Evolutionary conservation across 1,140 invertebrate species (phyloP), one percentile per base, ranked within the genome.

Genomic region (Drosophila tani): DNA sequence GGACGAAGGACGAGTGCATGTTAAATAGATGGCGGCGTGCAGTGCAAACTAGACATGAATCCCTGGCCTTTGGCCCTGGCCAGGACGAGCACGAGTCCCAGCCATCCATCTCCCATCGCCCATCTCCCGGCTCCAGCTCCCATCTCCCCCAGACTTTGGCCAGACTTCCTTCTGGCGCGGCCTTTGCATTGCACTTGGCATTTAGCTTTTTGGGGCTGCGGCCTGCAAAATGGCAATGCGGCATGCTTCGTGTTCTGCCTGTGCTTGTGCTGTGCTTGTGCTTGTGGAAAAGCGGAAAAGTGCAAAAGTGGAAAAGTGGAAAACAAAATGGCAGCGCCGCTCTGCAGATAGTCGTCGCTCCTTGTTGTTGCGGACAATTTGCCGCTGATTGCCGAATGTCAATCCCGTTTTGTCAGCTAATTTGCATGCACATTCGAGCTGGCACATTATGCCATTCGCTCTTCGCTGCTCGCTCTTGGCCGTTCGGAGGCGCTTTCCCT

Each of bases 331-430:
- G 66, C 43, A 40, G 32, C 12, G 53, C 32, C 51, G 19, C 51
- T 40, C 17, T 55, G 27, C 62, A 43, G 29, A 62, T 45, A 24
- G 53, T 21, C 32, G 32, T 21, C 35, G 32, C 2, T 35, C 12
- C 51, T 38, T 66, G 67, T 66, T 49, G 19, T 35, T 73, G 70
- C 71, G 19, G 43, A 40, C 55, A 75, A 74, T 78, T 82, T 69
- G 63, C 59, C 53, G 67, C 50, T 82, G 65, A 65, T 79, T 75
- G 65, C 47, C 59, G 74, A 78, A 69, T 78, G 68, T 47, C 75
- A 53, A 63, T 75, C 63, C 45, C 35, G 69, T 85, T 79, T 86
- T 79, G 82, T 82, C 75, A 85, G 79, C 75, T 82, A 87, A 86
- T 87, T 86, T 86, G 70, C 82, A 87, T 86, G 59, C 63, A 76